These are phyloP conservation scores for Pangasianodon gigas DNA, from an alignment of 2,113 vertebrate species.

Conservation along the genomic window DNA sequence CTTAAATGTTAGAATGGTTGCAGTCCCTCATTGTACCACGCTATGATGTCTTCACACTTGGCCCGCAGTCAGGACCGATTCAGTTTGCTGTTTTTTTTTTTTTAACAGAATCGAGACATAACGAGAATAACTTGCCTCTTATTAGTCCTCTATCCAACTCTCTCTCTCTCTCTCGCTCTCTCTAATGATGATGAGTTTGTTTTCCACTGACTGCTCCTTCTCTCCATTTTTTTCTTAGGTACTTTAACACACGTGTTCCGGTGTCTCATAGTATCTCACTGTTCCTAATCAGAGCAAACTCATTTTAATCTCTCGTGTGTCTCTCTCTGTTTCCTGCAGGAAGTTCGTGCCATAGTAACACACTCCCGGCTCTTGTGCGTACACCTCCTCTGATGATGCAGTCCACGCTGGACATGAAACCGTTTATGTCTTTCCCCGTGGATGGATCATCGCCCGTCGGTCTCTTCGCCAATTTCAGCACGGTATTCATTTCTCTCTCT, in stretches of 20 bases:
- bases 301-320: not conserved
- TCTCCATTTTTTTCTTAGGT: not conserved
- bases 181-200: constrained; percentile 37
- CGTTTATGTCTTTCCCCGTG: constrained; percentile 88
- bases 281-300: not conserved
- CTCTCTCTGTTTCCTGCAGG: constrained; percentile 66
- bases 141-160: not conserved
- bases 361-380: constrained; percentile 84
- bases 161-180: not conserved
- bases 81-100: not conserved
- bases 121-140: not conserved
- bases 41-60: not conserved
- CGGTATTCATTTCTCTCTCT: constrained; percentile 66
- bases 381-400: constrained; percentile 88
- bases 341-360: constrained; percentile 76
- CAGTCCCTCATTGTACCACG: not conserved
- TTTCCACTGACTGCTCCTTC: constrained; percentile 27
- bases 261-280: not conserved
- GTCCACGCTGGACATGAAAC: constrained; percentile 87
- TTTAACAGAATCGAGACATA: not conserved
- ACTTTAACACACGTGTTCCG: not conserved
- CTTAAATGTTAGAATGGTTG: not conserved
- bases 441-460: constrained; percentile 86
- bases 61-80: not conserved
- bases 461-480: constrained; percentile 97